Conservation (phyloP, 2,113 vertebrate genomes). For the Polypterus senegalus region DNA sequence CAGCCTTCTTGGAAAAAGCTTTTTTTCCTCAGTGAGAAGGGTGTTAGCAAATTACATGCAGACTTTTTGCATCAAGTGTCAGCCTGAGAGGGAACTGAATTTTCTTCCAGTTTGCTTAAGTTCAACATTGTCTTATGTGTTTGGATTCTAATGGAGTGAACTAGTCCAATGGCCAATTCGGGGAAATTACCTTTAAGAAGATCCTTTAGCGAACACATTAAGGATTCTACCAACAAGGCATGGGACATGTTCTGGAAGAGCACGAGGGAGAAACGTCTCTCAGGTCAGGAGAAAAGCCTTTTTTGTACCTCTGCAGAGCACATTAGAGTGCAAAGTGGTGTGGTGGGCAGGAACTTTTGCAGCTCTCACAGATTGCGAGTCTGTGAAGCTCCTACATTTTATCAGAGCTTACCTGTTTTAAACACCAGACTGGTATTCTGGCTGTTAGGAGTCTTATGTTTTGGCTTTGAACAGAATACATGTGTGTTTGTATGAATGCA, state of each 20-base stretch:
- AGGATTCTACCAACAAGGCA: slow-evolving; percentile 51
- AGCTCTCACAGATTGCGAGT: too few species aligned
- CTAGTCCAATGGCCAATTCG: slow-evolving; percentile 29
- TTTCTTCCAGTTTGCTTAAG: background rate
- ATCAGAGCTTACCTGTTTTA: too few species aligned
- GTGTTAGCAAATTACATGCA: slow-evolving; percentile 35
- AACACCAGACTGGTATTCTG: too few species aligned
- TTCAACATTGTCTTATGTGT: background rate
- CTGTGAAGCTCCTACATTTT: too few species aligned
- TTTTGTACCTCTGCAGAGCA: too few species aligned
- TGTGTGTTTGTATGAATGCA: too few species aligned
- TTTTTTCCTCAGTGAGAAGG: slow-evolving; percentile 23
- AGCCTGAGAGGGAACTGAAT: slow-evolving; percentile 12
- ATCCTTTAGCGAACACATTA: slow-evolving; percentile 62
- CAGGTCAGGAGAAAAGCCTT: slow-evolving; percentile 40
- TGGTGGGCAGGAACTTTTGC: too few species aligned
- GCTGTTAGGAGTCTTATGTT: too few species aligned
- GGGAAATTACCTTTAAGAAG: slow-evolving; percentile 40
- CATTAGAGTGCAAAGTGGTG: too few species aligned
- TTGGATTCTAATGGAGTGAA: slow-evolving; percentile 16
- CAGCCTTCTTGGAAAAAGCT: slow-evolving; percentile 28
- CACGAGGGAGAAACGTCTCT: slow-evolving; percentile 50
- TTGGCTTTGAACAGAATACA: too few species aligned
- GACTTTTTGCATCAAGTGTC: slow-evolving; percentile 38
- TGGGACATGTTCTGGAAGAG: slow-evolving; percentile 68